Base-by-base conservation (phyloP, 2,888 invertebrate genomes). In the Norana najaformis region DNA sequence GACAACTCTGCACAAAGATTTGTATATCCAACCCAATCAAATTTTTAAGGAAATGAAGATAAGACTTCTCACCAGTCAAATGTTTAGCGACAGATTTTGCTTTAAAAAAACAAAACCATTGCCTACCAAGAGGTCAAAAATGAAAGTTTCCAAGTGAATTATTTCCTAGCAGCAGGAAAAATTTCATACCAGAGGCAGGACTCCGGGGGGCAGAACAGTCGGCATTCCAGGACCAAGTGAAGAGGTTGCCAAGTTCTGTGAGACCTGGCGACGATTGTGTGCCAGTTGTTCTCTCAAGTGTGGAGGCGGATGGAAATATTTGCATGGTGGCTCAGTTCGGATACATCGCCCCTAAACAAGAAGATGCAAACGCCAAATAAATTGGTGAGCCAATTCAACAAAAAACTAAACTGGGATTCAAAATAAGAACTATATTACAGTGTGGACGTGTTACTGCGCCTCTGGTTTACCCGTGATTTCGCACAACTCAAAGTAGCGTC, bases 291-390 rank as follows among this genome's bases (percentile, higher is more conserved):
- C 94, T 93, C 96, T 97, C 96, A 98, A 98, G 97, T 98, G 98
- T 97, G 98, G 97, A 96, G 98, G 98, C 96, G 98, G 98, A 97
- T 98, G 98, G 97, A 98, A 98, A 97, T 98, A 98, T 97, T 98
- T 98, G 97, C 98, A 98, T 96, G 98, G 90, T 23, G 91, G 91
- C 53, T 91, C 91, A 36, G 82, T 47, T 37, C 91, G 53, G 89
- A 89, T 99, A 99, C 93, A 99, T 34, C 91, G 85, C 39, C 90
- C 88, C 91, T 91, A 36, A 34, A 82, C 23, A 88, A 88, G 36
- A 83, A 83, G 47, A 53, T 30, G 30, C 30, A n/a, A 69, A n/a
- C 8, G 69, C 13, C 69, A n/a, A 69, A 5, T 30, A 16, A 69
- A 69, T 13, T 6, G 47, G 69, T 20, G 23, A 47, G 23, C 20